Percentiles rank a stretch among this genome's conserved stretches.
phyloP scores from a whole-genome alignment of 2,113 vertebrate species.

The Salvelinus fontinalis region DNA sequence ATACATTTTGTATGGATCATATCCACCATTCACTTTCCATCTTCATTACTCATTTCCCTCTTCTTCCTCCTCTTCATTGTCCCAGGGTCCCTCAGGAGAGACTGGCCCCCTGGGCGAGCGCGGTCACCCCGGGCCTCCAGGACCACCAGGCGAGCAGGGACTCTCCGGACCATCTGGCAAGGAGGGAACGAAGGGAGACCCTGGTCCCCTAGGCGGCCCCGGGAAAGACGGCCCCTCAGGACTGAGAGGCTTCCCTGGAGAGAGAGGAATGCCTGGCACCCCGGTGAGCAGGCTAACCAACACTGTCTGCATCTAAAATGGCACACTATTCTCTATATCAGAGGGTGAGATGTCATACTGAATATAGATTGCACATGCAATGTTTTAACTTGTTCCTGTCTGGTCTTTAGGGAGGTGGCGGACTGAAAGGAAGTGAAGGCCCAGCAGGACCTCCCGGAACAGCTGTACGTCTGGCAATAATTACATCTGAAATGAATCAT shows the following conservation, averaged over 20 bases:
- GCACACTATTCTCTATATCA: neutral
- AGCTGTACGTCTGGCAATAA: slow-evolving; percentile 83
- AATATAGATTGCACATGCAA: neutral
- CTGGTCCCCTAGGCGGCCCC: slow-evolving; percentile 79
- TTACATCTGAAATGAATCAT: neutral
- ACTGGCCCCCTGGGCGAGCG: slow-evolving; percentile 86
- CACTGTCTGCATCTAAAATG: no score
- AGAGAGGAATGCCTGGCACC: slow-evolving; percentile 88
- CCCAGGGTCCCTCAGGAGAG: slow-evolving; percentile 84
- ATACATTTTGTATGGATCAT: no score
- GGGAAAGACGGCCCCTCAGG: slow-evolving; percentile 89
- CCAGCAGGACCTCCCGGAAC: slow-evolving; percentile 93
- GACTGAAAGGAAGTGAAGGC: slow-evolving; percentile 94
- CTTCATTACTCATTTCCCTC: neutral
- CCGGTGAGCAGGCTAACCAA: slow-evolving; percentile 71
- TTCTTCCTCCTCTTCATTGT: neutral
- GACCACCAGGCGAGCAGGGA: slow-evolving; percentile 88
- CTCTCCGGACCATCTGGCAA: slow-evolving; percentile 83
- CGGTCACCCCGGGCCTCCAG: slow-evolving; percentile 85
- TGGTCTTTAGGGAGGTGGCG: slow-evolving; percentile 51
- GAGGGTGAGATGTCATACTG: neutral
- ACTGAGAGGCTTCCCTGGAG: slow-evolving; percentile 88
- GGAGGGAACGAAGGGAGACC: slow-evolving; percentile 86
- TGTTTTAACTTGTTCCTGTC: neutral
- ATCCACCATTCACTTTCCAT: neutral